Evolutionary conservation across 2,888 invertebrate genomes (phyloP).

Genomic region (Dorcus parallelipipedus): DNA sequence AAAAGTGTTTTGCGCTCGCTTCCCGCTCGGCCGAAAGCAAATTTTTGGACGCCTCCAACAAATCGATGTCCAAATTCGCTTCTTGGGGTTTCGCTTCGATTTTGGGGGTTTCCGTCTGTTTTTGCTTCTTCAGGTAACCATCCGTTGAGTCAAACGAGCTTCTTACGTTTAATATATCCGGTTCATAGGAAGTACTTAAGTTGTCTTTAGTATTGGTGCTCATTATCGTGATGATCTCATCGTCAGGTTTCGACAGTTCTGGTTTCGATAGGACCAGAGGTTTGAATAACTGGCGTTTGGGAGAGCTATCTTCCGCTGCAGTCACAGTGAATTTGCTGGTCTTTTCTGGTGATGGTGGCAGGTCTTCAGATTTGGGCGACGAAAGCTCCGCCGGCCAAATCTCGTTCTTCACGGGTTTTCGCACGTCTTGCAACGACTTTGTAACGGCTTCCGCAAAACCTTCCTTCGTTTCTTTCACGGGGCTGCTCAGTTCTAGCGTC

Average conservation of each 20-base stretch:
- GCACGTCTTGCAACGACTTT: no score
- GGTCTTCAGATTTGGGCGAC: not conserved
- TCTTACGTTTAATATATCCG: not conserved
- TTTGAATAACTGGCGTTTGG: not conserved
- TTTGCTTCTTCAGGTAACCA: not conserved
- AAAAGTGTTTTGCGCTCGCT: constrained; percentile 23
- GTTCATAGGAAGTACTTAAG: not conserved
- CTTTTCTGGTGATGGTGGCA: not conserved
- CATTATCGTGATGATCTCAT: constrained; percentile 6
- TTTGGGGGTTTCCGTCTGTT: not conserved
- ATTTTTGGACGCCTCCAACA: constrained; percentile 31
- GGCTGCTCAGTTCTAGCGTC: no score
- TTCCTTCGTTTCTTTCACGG: no score
- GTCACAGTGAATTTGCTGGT: not conserved
- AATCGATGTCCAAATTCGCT: not conserved
- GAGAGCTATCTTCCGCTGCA: not conserved
- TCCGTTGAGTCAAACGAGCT: not conserved
- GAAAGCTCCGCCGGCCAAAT: no score
- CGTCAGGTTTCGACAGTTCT: constrained; percentile 4
- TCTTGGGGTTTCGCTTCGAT: not conserved
- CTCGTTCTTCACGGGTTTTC: no score
- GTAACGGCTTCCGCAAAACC: no score
- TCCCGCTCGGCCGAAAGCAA: constrained; percentile 41
- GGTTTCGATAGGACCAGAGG: not conserved
- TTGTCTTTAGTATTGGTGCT: not conserved